A percentile compares a stretch with the other conserved stretches of the same genome.
Conservation (phyloP, 2,888 invertebrate species). For the Caenorhabditis sulstoni region DNA sequence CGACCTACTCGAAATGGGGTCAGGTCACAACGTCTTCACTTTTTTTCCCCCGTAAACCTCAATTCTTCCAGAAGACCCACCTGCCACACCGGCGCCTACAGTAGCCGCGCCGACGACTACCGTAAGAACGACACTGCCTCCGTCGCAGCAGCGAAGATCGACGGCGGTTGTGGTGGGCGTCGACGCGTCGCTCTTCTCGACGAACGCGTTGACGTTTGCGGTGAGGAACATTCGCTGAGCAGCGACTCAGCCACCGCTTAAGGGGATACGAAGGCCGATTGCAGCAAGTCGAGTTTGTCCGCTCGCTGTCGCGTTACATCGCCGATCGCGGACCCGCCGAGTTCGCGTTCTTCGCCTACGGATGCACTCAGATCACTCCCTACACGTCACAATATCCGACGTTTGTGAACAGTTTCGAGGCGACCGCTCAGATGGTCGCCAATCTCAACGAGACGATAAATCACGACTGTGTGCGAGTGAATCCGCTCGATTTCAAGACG, state of each 20-base stretch:
- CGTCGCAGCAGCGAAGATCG: conserved; percentile 37
- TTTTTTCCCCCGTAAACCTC: no score
- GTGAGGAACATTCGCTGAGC: no score
- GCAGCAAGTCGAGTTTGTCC: conserved; percentile 47
- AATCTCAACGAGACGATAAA: conserved; percentile 37
- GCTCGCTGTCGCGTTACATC: conserved; percentile 32
- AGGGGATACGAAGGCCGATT: no score
- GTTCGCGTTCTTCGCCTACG: conserved; percentile 52
- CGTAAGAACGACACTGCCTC: conserved; percentile 32
- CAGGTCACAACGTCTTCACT: no score
- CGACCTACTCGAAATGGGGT: conserved; percentile 33
- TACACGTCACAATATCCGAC: conserved; percentile 36
- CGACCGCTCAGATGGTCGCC: conserved; percentile 21
- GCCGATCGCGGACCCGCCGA: conserved; percentile 40
- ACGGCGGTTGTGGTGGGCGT: conserved; percentile 46
- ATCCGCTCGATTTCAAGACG: conserved; percentile 44
- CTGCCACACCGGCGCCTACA: conserved; percentile 15
- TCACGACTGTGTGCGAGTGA: conserved; percentile 21
- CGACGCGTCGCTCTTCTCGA: conserved; percentile 46
- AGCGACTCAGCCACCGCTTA: no score
- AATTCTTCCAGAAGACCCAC: conserved; percentile 11
- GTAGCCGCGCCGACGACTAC: conserved; percentile 10
- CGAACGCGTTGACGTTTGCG: conserved; percentile 38
- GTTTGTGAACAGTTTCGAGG: conserved; percentile 27
- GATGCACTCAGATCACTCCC: conserved; percentile 33